Evolutionary conservation across 1,140 invertebrate genomes (phyloP).

Genomic region (Macrobrachium rosenbergii): DNA sequence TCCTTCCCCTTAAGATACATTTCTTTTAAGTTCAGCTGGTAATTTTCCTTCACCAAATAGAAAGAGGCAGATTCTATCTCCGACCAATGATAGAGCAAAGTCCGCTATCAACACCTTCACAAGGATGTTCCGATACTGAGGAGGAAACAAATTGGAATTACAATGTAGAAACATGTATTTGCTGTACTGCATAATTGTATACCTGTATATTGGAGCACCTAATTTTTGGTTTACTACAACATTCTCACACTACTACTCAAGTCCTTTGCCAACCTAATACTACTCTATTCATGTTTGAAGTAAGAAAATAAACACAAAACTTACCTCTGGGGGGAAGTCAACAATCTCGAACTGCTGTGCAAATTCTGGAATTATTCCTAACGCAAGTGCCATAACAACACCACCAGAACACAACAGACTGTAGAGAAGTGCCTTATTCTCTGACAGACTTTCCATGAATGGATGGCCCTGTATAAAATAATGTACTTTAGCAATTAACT

Average conservation of each 20-base stretch:
- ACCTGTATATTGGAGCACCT: too few species aligned
- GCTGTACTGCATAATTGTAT: background rate
- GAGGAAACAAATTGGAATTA: background rate
- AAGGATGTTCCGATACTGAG: constrained; percentile 86
- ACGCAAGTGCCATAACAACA: constrained; percentile 82
- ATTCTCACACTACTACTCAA: too few species aligned
- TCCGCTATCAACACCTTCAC: constrained; percentile 85
- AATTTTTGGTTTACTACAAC: too few species aligned
- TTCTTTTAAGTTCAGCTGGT: constrained; percentile 40
- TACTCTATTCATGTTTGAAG: constrained; percentile 14
- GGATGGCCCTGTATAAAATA: constrained; percentile 86
- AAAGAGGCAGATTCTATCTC: constrained; percentile 88
- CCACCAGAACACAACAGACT: constrained; percentile 83
- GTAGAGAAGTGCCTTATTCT: constrained; percentile 94
- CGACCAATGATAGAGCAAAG: constrained; percentile 84
- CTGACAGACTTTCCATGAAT: constrained; percentile 95
- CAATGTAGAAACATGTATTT: background rate
- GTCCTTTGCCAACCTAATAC: background rate
- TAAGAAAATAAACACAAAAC: constrained; percentile 67
- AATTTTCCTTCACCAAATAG: constrained; percentile 87
- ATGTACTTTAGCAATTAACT: background rate
- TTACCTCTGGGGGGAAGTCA: constrained; percentile 87
- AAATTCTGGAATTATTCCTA: constrained; percentile 83
- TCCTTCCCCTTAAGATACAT: background rate
- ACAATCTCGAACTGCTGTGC: constrained; percentile 90